Evolutionary conservation across 2,113 vertebrate genomes (phyloP).

Genomic region (Dasyurus viverrinus): DNA sequence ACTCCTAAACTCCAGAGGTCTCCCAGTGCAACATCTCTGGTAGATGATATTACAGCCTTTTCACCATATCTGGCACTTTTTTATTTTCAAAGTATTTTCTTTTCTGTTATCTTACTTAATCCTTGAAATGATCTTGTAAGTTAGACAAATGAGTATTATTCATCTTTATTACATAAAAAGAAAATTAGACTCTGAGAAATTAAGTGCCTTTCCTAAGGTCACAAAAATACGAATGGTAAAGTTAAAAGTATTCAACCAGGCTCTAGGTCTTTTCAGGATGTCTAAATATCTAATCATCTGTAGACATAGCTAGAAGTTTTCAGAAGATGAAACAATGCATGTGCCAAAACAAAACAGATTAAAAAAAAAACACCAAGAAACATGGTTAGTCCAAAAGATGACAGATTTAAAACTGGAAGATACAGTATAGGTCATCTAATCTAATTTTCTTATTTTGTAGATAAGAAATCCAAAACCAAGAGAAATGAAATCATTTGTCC

Average conservation of each 20-base stretch:
- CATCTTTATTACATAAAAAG: neutral
- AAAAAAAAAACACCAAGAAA: neutral
- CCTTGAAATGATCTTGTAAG: neutral
- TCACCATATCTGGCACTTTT: neutral
- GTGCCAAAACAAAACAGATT: neutral
- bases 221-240: neutral
- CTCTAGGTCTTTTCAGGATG: neutral
- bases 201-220: neutral
- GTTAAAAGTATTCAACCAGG: neutral
- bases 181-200: neutral
- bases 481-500: neutral
- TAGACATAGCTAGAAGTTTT: neutral
- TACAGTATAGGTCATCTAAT: neutral
- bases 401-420: neutral
- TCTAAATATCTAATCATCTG: neutral
- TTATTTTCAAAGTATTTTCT: neutral
- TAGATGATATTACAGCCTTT: neutral
- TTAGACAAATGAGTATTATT: neutral
- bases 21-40: neutral
- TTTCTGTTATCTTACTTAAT: neutral
- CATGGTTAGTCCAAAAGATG: neutral
- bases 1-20: neutral
- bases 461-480: neutral
- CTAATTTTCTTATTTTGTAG: neutral
- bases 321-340: neutral